Evolutionary conservation across 2,113 vertebrate species (phyloP).

Genomic region (Sinosuthora webbiana): DNA sequence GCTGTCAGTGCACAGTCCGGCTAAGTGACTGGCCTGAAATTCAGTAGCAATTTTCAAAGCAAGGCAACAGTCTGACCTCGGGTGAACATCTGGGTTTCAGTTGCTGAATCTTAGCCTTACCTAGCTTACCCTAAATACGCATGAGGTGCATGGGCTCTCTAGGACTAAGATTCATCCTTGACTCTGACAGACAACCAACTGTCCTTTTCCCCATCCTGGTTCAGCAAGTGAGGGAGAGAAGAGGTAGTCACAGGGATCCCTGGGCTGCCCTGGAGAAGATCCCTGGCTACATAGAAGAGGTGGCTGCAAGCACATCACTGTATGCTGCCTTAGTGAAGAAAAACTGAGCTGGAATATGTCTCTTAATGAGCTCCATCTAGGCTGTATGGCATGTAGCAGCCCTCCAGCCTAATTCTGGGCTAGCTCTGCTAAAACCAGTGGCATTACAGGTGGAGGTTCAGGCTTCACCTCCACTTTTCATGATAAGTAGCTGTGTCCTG

Average conservation of each 20-base stretch:
- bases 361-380: background rate
- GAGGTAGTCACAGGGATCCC: background rate
- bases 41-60: background rate
- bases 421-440: background rate
- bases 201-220: background rate
- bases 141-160: background rate
- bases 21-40: background rate
- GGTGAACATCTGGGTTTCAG: background rate
- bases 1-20: background rate
- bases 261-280: background rate
- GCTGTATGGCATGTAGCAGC: background rate
- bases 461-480: background rate
- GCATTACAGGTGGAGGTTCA: background rate
- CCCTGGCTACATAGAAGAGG: background rate
- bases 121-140: background rate
- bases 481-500: background rate
- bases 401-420: background rate
- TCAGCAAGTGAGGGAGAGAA: background rate
- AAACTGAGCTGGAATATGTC: background rate
- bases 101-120: background rate
- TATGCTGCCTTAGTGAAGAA: background rate
- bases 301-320: accelerated
- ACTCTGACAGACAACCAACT: background rate
- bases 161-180: background rate
- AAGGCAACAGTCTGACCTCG: background rate